A percentile compares a stretch with the other conserved stretches of the same genome.
These are phyloP conservation scores for Neopelma chrysocephalum DNA, from an alignment of 2,797 vertebrate species.

Conservation along the genomic window DNA sequence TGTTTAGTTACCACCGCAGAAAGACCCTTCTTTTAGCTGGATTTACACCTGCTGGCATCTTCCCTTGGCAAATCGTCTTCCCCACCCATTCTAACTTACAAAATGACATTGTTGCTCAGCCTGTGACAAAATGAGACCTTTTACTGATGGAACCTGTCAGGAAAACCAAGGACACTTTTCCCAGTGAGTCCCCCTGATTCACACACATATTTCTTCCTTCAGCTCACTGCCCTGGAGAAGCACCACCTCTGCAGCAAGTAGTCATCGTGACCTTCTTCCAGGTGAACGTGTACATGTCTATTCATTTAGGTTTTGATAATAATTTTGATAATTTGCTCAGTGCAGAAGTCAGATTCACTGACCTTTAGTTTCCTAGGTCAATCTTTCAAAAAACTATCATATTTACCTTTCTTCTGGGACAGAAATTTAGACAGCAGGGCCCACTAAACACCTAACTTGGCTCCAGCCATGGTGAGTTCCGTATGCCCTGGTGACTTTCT, in stretches of 20 bases:
- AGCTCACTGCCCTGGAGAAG: not conserved
- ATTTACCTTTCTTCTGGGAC: not conserved
- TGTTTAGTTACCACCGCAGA: fast-evolving
- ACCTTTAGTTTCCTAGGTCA: not conserved
- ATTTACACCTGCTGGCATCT: not conserved
- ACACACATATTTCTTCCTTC: not conserved
- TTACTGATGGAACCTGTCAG: not conserved
- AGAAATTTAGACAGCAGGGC: not conserved
- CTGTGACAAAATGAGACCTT: not conserved
- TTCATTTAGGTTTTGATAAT: not conserved
- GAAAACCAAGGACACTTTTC: not conserved
- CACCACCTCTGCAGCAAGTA: not conserved
- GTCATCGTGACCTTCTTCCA: not conserved
- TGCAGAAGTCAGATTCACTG: not conserved
- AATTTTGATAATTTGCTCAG: not conserved
- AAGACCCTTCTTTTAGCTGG: not conserved
- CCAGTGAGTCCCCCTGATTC: not conserved
- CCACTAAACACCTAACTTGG: not conserved
- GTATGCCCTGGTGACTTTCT: not conserved
- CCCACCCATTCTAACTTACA: not conserved
- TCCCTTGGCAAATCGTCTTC: not conserved
- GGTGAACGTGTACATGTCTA: not conserved
- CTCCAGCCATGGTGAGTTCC: not conserved
- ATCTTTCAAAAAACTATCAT: not conserved
- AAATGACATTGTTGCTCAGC: not conserved